Evolutionary conservation across 2,888 invertebrate species (phyloP).

Genomic region (Drosophila eohydei): DNA sequence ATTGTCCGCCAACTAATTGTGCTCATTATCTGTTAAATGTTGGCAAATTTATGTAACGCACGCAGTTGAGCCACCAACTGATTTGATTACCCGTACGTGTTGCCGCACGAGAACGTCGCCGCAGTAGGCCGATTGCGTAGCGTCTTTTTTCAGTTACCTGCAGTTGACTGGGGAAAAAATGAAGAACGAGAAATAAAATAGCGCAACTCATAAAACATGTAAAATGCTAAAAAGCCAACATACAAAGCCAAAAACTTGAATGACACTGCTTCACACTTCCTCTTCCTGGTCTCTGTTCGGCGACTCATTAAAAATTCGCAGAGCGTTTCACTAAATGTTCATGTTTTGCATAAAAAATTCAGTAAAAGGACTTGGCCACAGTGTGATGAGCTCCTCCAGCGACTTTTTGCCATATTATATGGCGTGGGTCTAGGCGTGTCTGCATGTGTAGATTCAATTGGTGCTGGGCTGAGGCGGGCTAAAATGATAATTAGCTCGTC

Average conservation of each 20-base stretch:
- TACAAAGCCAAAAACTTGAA: conserved; percentile 29
- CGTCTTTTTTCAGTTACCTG: conserved; percentile 47
- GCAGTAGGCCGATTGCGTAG: conserved; percentile 2
- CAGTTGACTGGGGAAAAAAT: conserved; percentile 25
- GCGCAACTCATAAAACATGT: conserved; percentile 72
- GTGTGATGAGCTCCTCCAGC: conserved; percentile 46
- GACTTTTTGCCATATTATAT: conserved; percentile 22
- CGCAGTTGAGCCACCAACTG: conserved; percentile 68
- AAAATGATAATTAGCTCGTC: conserved; percentile 60
- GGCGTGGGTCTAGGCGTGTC: neutral
- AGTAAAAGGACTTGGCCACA: conserved; percentile 51
- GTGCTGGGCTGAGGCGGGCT: conserved; percentile 17
- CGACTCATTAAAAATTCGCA: conserved; percentile 82
- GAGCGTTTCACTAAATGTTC: conserved; percentile 83
- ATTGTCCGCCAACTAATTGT: conserved; percentile 67
- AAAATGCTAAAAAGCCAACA: conserved; percentile 68
- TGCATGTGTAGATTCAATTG: conserved; percentile 49
- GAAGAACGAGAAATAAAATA: conserved; percentile 9
- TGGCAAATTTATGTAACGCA: conserved; percentile 75
- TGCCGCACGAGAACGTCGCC: conserved; percentile 9
- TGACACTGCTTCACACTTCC: conserved; percentile 10
- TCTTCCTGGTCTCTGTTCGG: conserved; percentile 16
- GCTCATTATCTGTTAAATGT: conserved; percentile 78
- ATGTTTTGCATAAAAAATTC: conserved; percentile 83
- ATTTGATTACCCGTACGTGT: conserved; percentile 75